These are phyloP conservation scores for Loxodonta africana DNA, from an alignment of 2,113 vertebrate genomes.

Conservation along the genomic window DNA sequence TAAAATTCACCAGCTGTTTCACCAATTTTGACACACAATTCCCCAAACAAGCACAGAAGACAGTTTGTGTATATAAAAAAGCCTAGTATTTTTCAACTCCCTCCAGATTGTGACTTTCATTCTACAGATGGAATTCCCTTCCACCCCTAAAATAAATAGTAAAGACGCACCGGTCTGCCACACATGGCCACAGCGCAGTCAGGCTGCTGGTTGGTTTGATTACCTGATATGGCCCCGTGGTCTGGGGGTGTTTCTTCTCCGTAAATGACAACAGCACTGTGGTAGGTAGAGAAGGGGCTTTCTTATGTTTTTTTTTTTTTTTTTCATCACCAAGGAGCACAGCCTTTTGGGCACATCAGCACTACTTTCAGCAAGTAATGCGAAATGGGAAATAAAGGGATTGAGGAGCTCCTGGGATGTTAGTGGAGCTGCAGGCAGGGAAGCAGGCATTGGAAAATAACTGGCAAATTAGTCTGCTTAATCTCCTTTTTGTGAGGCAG, in stretches of 20 bases:
- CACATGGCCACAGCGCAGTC: fast-evolving
- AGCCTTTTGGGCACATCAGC: constrained; percentile 76
- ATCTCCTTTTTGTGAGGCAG: constrained; percentile 75
- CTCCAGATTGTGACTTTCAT: neutral
- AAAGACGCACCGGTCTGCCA: neutral
- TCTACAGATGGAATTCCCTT: neutral
- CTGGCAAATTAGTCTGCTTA: constrained; percentile 78
- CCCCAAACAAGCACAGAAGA: constrained; percentile 4
- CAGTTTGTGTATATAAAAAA: neutral
- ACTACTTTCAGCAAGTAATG: constrained; percentile 52
- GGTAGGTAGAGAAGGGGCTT: neutral
- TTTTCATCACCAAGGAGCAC: constrained; percentile 25
- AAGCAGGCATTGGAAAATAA: constrained; percentile 74
- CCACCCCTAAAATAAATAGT: constrained; percentile 2
- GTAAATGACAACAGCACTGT: neutral
- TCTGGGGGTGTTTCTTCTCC: neutral
- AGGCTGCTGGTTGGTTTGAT: constrained; percentile 59
- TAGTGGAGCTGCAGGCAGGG: constrained; percentile 53
- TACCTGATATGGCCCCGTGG: neutral
- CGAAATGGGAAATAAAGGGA: constrained; percentile 71
- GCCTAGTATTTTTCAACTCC: neutral
- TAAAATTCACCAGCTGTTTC: neutral
- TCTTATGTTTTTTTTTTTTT: neutral
- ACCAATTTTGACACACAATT: neutral
- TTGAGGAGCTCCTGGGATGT: constrained; percentile 71